Percentiles rank a stretch among this genome's conserved stretches.
phyloP scores from a whole-genome alignment of 2,888 invertebrate species.

The Barypeithes pellucidus region DNA sequence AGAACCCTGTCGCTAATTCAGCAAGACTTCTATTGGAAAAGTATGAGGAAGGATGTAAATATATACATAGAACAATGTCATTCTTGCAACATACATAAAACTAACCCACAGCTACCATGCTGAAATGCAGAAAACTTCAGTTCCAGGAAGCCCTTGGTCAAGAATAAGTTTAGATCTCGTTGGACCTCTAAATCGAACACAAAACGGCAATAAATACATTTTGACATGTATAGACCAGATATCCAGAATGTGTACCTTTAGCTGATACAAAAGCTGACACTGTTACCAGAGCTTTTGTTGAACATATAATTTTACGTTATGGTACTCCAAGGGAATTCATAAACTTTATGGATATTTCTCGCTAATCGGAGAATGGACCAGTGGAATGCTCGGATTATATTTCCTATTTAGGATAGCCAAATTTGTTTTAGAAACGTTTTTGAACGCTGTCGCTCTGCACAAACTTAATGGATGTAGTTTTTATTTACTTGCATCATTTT shows the following conservation, averaged over 20 bases:
- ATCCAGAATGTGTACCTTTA: no score
- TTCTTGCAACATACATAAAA: slow-evolving; percentile 59
- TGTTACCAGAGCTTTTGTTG: slow-evolving; percentile 31
- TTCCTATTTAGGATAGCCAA: no score
- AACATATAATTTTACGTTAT: slow-evolving; percentile 18
- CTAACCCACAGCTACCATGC: slow-evolving; percentile 45
- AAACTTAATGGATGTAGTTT: no score
- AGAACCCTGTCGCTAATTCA: slow-evolving; percentile 51
- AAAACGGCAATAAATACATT: slow-evolving; percentile 58
- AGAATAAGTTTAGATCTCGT: slow-evolving; percentile 60
- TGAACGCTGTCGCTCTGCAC: no score
- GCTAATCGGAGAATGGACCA: no score
- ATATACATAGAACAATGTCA: slow-evolving; percentile 57
- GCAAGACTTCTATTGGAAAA: slow-evolving; percentile 58
- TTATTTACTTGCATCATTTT: no score
- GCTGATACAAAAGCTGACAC: no score
- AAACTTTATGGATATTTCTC: no score
- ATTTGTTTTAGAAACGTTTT: no score
- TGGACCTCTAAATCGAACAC: slow-evolving; percentile 57
- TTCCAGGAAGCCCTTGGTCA: slow-evolving; percentile 57
- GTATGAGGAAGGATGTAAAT: slow-evolving; percentile 56
- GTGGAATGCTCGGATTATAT: no score
- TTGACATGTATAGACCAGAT: no score
- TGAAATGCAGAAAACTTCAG: slow-evolving; percentile 51
- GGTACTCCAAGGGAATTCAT: background rate